Evolutionary conservation across 2,888 invertebrate genomes (phyloP).

Genomic region (Dendrolimus pini): DNA sequence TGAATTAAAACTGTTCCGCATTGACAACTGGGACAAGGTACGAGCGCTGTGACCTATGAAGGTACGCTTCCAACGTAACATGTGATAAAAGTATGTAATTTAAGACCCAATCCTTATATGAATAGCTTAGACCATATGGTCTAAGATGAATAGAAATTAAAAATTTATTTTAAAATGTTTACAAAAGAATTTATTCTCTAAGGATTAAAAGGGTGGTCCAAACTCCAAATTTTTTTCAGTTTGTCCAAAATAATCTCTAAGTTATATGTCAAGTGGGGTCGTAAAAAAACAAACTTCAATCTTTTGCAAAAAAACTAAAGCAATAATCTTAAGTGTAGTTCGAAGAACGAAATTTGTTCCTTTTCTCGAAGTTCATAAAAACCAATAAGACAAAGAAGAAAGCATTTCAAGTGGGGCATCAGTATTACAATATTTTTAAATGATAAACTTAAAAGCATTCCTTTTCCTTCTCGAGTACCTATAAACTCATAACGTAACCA

Average conservation of each 20-base stretch:
- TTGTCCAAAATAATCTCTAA: not conserved
- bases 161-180: too few relatives aligned
- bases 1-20: too few relatives aligned
- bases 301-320: slow-evolving; percentile 28
- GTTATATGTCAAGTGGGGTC: slow-evolving; percentile 9
- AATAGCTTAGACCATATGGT: too few relatives aligned
- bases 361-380: slow-evolving; percentile 17
- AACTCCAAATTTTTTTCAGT: not conserved
- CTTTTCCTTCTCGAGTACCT: slow-evolving; percentile 45
- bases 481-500: slow-evolving; percentile 41
- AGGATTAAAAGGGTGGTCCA: not conserved
- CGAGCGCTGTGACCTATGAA: too few relatives aligned
- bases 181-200: not conserved
- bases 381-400: slow-evolving; percentile 27
- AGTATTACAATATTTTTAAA: slow-evolving; percentile 59
- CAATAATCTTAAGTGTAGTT: slow-evolving; percentile 36
- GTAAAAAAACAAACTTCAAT: slow-evolving; percentile 10
- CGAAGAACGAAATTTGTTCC: slow-evolving; percentile 30
- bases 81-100: too few relatives aligned
- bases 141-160: too few relatives aligned
- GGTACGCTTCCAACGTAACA: too few relatives aligned
- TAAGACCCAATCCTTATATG: too few relatives aligned
- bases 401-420: slow-evolving; percentile 50
- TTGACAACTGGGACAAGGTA: too few relatives aligned
- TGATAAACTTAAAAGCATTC: slow-evolving; percentile 68